phyloP scores from a whole-genome alignment of 2,113 vertebrate genomes.

The Xiphophorus maculatus region DNA sequence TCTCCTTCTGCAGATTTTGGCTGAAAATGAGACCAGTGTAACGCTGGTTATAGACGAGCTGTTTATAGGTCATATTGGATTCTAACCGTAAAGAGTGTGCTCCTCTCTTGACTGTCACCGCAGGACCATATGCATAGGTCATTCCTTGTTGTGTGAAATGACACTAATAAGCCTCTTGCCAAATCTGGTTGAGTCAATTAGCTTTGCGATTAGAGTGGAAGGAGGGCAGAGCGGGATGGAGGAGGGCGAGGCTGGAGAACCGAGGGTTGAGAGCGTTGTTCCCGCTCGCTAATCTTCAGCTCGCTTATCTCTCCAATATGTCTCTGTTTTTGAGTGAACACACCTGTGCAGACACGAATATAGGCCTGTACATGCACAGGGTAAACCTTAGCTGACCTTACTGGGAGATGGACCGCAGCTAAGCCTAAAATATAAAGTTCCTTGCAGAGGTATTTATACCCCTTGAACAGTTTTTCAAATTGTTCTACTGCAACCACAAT shows the following conservation, averaged over 20 bases:
- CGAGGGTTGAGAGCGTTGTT: conserved; percentile 9
- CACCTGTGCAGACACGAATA: conserved; percentile 9
- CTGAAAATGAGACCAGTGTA: background rate
- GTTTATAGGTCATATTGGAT: background rate
- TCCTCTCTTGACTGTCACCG: conserved; percentile 26
- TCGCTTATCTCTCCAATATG: conserved; percentile 51
- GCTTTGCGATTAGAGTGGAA: conserved; percentile 62
- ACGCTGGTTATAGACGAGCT: background rate
- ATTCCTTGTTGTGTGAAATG: conserved; percentile 66
- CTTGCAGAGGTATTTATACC: too few relatives aligned
- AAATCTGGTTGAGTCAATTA: conserved; percentile 79
- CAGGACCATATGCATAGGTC: conserved; percentile 52
- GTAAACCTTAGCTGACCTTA: background rate
- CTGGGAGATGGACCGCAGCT: background rate
- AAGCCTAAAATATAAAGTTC: background rate
- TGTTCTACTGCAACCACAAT: background rate
- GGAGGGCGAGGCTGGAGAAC: background rate
- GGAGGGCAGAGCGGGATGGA: background rate
- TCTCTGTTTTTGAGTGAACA: conserved; percentile 31
- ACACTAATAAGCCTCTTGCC: conserved; percentile 72
- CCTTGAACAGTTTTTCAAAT: background rate
- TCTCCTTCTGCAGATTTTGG: background rate
- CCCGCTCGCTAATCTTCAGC: conserved; percentile 48
- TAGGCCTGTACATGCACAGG: background rate
- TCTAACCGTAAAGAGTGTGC: conserved; percentile 23